These are phyloP conservation scores for Premnoplex brunnescens DNA, from an alignment of 2,797 vertebrate genomes.

Conservation along the genomic window DNA sequence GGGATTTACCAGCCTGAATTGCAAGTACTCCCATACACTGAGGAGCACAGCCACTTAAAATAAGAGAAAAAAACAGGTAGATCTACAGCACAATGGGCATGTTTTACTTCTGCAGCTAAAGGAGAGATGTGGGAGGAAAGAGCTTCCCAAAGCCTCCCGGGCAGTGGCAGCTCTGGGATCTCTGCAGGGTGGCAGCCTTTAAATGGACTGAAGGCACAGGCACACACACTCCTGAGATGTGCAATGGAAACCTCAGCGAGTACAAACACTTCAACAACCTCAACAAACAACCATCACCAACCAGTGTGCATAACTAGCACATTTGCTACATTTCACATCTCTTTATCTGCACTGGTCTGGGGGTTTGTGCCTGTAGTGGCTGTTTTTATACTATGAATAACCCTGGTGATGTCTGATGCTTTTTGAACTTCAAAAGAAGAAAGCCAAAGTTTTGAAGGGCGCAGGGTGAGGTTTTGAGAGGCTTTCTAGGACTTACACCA, in stretches of 20 bases:
- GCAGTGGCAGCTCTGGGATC: neutral
- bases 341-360: neutral
- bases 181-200: neutral
- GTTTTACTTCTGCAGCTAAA: neutral
- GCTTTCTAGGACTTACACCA: neutral
- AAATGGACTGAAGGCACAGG: neutral
- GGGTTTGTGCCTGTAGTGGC: neutral
- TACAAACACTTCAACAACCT: neutral
- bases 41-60: neutral
- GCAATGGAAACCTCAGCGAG: neutral
- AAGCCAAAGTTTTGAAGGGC: neutral
- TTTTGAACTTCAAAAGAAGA: neutral
- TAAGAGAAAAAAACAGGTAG: neutral
- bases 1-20: neutral
- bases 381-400: neutral
- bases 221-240: neutral
- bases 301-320: neutral
- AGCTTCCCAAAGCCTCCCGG: neutral
- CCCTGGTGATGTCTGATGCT: neutral
- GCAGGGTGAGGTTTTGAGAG: neutral
- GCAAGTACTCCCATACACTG: rapidly evolving
- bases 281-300: neutral
- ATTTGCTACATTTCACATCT: neutral
- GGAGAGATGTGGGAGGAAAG: neutral
- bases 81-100: neutral